Evolutionary conservation across 2,888 invertebrate species (phyloP).

Genomic region (Microctonus brassicae): DNA sequence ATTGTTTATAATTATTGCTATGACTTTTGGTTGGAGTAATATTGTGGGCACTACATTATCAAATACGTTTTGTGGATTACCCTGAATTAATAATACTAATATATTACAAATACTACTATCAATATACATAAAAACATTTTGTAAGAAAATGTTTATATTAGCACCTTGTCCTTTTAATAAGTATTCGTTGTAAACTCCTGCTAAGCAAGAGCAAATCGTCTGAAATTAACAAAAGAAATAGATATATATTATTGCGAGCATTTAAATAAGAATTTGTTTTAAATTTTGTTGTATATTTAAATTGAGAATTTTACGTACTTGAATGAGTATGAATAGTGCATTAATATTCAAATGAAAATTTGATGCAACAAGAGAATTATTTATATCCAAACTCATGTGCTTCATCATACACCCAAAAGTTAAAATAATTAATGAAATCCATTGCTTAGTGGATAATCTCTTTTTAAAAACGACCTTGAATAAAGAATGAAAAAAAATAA

Average conservation of each 20-base stretch:
- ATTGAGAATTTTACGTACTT: slow-evolving; percentile 59
- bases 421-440: slow-evolving; percentile 88
- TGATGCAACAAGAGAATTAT: slow-evolving; percentile 60
- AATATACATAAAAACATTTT: slow-evolving; percentile 95
- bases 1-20: slow-evolving; percentile 89
- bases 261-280: not conserved
- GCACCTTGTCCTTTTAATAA: slow-evolving; percentile 88
- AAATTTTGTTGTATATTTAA: not conserved
- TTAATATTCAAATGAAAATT: slow-evolving; percentile 61
- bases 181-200: slow-evolving; percentile 97
- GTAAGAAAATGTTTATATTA: slow-evolving; percentile 89
- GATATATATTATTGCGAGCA: not conserved
- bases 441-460: slow-evolving; percentile 83
- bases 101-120: slow-evolving; percentile 94
- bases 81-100: slow-evolving; percentile 77
- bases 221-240: slow-evolving; percentile 72
- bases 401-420: slow-evolving; percentile 94
- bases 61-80: slow-evolving; percentile 76
- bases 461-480: slow-evolving; percentile 86
- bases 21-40: slow-evolving; percentile 78
- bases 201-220: slow-evolving; percentile 92
- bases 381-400: slow-evolving; percentile 76
- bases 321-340: slow-evolving; percentile 68
- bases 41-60: slow-evolving; percentile 71
- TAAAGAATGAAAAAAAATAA: no score